phyloP scores from a whole-genome alignment of 2,797 vertebrate species.

The Todus mexicanus region DNA sequence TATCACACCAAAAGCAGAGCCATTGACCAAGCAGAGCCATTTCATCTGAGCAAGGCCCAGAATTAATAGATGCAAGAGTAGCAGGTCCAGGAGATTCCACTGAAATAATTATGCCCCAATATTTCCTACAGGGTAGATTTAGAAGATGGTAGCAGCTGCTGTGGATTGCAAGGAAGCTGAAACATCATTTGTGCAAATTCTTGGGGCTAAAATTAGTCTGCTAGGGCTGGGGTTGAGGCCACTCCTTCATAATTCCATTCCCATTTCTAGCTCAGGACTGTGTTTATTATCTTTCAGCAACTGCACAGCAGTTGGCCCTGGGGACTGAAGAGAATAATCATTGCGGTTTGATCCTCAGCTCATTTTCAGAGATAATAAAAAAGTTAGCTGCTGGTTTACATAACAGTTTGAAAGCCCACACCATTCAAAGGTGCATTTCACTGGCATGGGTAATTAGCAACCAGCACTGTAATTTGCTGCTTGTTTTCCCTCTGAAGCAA shows the following conservation, averaged over 20 bases:
- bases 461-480: neutral
- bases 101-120: neutral
- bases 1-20: neutral
- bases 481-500: slow-evolving; percentile 32
- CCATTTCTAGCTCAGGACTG: neutral
- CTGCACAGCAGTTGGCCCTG: neutral
- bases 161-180: neutral
- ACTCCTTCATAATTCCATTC: neutral
- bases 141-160: neutral
- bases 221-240: neutral
- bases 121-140: neutral
- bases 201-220: neutral
- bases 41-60: neutral
- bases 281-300: neutral
- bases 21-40: accelerated
- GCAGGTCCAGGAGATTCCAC: neutral
- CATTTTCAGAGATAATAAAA: slow-evolving; percentile 23
- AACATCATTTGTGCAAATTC: neutral
- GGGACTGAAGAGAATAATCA: neutral
- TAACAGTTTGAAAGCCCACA: neutral
- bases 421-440: neutral
- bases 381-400: neutral
- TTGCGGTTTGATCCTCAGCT: neutral
- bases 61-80: neutral
- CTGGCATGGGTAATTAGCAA: neutral